Conservation (phyloP, 2,797 vertebrate species). For the Semotilus atromaculatus region DNA sequence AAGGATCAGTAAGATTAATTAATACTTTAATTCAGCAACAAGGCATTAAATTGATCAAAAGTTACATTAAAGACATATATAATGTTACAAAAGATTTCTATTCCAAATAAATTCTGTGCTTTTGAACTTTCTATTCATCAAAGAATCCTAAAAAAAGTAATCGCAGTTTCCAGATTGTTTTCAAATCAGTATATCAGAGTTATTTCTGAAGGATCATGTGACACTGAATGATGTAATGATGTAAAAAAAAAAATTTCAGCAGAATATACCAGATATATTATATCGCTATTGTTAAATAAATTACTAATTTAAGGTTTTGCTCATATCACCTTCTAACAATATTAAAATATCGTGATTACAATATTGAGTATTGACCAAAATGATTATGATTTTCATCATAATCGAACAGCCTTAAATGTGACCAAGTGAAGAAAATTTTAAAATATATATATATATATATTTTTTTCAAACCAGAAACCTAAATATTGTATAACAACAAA, state of each 20-base stretch:
- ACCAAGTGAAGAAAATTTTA: not conserved
- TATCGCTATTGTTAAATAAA: not conserved
- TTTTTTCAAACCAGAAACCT: not conserved
- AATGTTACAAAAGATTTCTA: not conserved
- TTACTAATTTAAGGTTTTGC: not conserved
- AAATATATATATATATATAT: too few species aligned
- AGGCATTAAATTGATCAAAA: not conserved
- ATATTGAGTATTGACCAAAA: not conserved
- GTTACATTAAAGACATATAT: not conserved
- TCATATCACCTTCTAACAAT: not conserved
- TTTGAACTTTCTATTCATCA: not conserved
- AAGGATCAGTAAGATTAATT: not conserved
- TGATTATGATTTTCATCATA: not conserved
- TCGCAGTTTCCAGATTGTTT: not conserved
- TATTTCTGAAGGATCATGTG: not conserved
- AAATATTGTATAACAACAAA: not conserved
- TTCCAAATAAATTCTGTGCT: not conserved
- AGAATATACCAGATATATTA: not conserved
- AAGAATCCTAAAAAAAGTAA: not conserved
- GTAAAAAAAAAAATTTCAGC: too few species aligned
- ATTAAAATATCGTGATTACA: not conserved
- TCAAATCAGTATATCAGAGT: too few species aligned
- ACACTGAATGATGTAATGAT: not conserved
- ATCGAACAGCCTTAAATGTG: not conserved
- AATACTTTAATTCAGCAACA: not conserved